A percentile compares a stretch with the other conserved stretches of the same genome.
These are phyloP conservation scores for Cyprinodon variegatus DNA, from an alignment of 2,113 vertebrate species.

Conservation along the genomic window DNA sequence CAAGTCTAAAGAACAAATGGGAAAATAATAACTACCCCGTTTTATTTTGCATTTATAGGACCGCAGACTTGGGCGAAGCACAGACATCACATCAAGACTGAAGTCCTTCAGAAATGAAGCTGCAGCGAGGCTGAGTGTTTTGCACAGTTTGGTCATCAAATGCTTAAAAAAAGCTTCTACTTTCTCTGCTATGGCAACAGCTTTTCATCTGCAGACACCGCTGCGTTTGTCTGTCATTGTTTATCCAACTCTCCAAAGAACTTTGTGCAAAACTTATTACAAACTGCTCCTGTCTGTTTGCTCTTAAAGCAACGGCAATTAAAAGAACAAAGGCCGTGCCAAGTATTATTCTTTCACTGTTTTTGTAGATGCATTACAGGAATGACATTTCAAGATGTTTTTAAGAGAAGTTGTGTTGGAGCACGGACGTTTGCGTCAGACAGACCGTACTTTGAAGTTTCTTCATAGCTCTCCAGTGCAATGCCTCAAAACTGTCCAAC, in stretches of 20 bases:
- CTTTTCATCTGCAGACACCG: conserved; percentile 10
- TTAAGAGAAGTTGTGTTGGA: not conserved
- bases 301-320: conserved; percentile 5
- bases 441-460: not conserved
- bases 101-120: conserved; percentile 21
- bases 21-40: not conserved
- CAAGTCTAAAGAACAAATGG: conserved; percentile 1
- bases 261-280: not conserved
- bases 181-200: conserved; percentile 17
- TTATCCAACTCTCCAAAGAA: not conserved
- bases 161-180: conserved; percentile 17
- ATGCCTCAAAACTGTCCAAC: not conserved
- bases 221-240: conserved; percentile 4
- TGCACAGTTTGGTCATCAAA: conserved; percentile 29
- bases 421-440: not conserved
- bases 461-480: not conserved
- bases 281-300: not conserved
- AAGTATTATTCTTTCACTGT: not conserved
- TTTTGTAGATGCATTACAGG: not conserved
- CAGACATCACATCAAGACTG: conserved; percentile 18
- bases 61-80: conserved; percentile 4
- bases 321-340: not conserved
- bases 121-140: conserved; percentile 10
- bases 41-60: conserved; percentile 7
- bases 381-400: not conserved